Base-by-base conservation (phyloP, 53 echinoderm and acorn worm species). In the Stichopus horrens region DNA sequence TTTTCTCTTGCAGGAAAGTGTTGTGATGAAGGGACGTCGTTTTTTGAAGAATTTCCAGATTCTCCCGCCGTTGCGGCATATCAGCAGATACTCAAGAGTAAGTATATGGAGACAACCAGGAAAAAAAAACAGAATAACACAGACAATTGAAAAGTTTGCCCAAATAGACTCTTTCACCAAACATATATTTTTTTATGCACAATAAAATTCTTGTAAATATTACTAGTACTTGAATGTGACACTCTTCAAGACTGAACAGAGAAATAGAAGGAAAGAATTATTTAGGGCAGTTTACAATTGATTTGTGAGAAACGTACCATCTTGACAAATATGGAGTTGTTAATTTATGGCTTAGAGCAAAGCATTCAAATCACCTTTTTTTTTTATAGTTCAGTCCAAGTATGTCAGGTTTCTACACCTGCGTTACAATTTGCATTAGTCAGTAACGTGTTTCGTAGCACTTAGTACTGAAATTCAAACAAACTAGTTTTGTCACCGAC, bases 11-110 rank as follows among this genome's bases (percentile, higher is more conserved):
- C 55, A 97, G 97, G 97, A 55, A 94, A 95, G 91, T 97, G 95
- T 88, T 97, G 97, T 83, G 97, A 97, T 90, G 97, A 97, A 71
- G 97, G 97, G 6, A 93, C 88, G 60, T 97, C 97, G 4, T 97
- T 95, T 82, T 88, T 95, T 74, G 90, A 91, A 37, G 95, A 95
- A 63, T 92, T 95, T 20, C 94, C 97, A 76, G 97, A 97, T 78
- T 97, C 95, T 2, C 95, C 92, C 4, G 97, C 97, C 18, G 91
- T 95, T 11, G 79, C 94, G 60, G 92, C 95, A 22, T 97, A 97
- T 86, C 88, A 84, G 63, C 83, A 92, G 7, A 95, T 97, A 60
- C 92, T 97, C 51, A 85, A 89, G 37, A 91, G 95, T 97, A 88
- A 97, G 95, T 95, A 8, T 52, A 53, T 21, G 22, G 10, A 21